Conservation (phyloP, 2,113 vertebrate genomes). For the Erythrolamprus reginae region DNA sequence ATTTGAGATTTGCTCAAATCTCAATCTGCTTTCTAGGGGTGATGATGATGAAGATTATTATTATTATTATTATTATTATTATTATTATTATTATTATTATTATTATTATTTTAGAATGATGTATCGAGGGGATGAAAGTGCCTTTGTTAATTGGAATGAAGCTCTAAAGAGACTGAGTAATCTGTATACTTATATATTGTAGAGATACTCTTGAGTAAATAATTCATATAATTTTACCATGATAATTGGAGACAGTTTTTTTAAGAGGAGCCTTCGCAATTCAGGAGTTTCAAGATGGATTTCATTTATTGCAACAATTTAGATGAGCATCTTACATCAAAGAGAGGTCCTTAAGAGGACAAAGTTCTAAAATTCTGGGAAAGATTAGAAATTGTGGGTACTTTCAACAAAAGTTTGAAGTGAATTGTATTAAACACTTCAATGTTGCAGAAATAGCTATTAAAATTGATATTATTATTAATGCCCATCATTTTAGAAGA, state of each 20-base stretch:
- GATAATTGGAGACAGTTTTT: not conserved
- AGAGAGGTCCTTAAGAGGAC: not conserved
- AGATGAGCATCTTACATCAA: not conserved
- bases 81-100: too few species aligned
- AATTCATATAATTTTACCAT: not conserved
- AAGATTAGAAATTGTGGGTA: not conserved
- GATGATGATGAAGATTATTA: too few species aligned
- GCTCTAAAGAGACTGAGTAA: not conserved
- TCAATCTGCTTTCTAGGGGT: not conserved
- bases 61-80: too few species aligned
- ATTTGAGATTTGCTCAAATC: not conserved
- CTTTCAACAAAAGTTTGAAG: not conserved
- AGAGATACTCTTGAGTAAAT: not conserved
- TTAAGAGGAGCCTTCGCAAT: not conserved
- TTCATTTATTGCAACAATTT: not conserved
- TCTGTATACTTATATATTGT: not conserved
- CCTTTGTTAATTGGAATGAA: not conserved
- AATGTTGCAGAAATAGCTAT: not conserved
- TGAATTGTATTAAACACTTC: not conserved
- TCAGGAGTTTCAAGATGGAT: not conserved
- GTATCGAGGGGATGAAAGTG: not conserved
- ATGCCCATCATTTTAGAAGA: not conserved
- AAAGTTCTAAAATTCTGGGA: not conserved
- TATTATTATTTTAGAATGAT: too few species aligned
- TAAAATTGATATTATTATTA: not conserved